Evolutionary conservation across 1,140 invertebrate species (phyloP).

Genomic region (Apis florea): DNA sequence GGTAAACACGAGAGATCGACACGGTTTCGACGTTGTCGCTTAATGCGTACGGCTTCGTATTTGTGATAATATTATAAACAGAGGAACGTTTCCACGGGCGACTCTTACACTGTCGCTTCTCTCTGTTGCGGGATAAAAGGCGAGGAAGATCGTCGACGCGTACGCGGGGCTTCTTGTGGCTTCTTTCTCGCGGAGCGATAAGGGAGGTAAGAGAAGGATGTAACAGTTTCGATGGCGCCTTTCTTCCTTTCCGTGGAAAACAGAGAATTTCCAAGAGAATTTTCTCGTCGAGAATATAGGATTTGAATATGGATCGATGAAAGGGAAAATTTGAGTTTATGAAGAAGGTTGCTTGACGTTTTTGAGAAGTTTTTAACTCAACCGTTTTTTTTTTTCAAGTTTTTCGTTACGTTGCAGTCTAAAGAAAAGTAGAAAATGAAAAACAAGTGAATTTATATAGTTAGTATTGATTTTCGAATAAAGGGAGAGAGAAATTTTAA

Average conservation of each 20-base stretch:
- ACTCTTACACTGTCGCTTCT: neutral
- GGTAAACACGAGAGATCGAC: neutral
- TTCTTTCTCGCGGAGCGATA: neutral
- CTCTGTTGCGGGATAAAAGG: slow-evolving; percentile 15
- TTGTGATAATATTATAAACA: slow-evolving; percentile 34
- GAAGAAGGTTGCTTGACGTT: no score
- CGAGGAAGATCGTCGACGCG: slow-evolving; percentile 17
- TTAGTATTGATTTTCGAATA: no score
- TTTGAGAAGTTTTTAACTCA: no score
- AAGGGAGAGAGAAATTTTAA: no score
- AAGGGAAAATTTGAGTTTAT: neutral
- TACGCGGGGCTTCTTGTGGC: slow-evolving; percentile 7
- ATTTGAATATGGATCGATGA: no score
- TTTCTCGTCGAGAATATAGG: no score
- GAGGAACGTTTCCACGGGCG: neutral
- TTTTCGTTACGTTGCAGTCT: no score
- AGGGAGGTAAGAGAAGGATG: neutral
- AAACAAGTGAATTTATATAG: no score
- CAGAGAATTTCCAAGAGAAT: no score
- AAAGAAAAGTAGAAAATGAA: no score
- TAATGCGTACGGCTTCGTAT: slow-evolving; percentile 28
- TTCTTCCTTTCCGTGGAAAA: neutral
- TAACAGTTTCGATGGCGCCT: neutral
- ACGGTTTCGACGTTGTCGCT: neutral
- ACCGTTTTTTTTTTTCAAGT: no score